These are phyloP conservation scores for Tenthredo scrophulariae DNA, from an alignment of 2,888 invertebrate species.

Conservation along the genomic window DNA sequence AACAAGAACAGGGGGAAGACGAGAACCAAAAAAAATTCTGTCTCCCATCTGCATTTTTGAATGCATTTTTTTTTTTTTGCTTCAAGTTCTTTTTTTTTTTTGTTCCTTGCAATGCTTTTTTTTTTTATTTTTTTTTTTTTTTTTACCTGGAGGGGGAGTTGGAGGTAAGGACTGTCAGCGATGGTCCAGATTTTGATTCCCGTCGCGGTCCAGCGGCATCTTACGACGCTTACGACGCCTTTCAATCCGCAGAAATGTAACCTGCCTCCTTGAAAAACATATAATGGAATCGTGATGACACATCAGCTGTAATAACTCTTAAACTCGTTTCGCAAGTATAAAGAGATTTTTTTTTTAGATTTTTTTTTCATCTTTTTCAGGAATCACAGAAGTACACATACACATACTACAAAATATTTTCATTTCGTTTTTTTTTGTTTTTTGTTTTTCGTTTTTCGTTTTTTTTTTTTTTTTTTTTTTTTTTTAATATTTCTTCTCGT, in stretches of 20 bases:
- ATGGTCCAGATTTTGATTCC: conserved; percentile 52
- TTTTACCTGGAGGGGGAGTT: conserved; percentile 52
- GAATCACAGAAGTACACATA: not conserved
- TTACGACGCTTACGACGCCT: conserved; percentile 49
- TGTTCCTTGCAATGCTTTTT: conserved; percentile 18
- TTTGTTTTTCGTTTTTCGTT: too few relatives aligned
- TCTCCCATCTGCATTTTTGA: conserved; percentile 25
- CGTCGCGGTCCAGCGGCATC: conserved; percentile 50
- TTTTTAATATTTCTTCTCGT: not conserved
- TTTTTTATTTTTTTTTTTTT: conserved; percentile 22
- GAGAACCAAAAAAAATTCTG: conserved; percentile 33
- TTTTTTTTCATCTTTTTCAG: not conserved
- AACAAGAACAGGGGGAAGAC: conserved; percentile 33
- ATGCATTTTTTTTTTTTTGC: not conserved
- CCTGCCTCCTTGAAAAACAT: conserved; percentile 66
- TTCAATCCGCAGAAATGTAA: conserved; percentile 55
- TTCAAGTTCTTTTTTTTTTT: not conserved
- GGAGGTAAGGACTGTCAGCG: conserved; percentile 53
- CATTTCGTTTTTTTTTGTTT: not conserved
- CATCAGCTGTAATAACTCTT: conserved; percentile 42
- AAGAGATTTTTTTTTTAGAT: conserved; percentile 7
- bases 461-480: not conserved
- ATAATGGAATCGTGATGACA: conserved; percentile 43
- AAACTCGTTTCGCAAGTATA: not conserved
- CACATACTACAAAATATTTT: not conserved